Percentiles rank a stretch among this genome's conserved stretches.
These are phyloP conservation scores for Alosa sapidissima DNA, from an alignment of 2,797 vertebrate species.

Conservation along the genomic window DNA sequence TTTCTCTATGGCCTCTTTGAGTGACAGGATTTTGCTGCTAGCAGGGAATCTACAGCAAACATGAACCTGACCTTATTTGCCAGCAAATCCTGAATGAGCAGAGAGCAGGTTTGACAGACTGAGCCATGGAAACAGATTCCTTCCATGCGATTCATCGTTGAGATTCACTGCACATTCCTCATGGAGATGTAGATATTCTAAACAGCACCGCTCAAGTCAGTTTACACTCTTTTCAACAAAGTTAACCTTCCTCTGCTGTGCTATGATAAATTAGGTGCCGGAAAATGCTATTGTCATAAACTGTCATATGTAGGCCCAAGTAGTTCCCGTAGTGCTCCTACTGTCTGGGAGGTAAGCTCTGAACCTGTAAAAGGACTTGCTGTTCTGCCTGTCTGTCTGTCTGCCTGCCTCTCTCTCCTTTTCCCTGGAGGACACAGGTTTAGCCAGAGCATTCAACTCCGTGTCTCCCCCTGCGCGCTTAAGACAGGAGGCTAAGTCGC, in stretches of 20 bases:
- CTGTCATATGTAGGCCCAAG: conserved; percentile 16
- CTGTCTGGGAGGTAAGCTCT: background rate
- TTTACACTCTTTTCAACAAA: background rate
- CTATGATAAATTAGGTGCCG: background rate
- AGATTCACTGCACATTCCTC: background rate
- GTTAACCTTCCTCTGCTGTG: background rate
- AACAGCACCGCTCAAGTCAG: conserved; percentile 26
- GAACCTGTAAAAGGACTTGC: conserved; percentile 32
- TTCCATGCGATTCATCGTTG: background rate
- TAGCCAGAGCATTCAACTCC: conserved; percentile 66
- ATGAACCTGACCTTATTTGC: conserved; percentile 23
- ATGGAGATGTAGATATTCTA: background rate
- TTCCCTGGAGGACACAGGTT: conserved; percentile 70
- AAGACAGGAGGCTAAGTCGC: conserved; percentile 64
- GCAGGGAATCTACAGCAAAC: conserved; percentile 17
- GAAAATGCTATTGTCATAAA: conserved; percentile 24
- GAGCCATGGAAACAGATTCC: background rate
- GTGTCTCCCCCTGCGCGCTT: conserved; percentile 29
- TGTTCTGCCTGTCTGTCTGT: conserved; percentile 10
- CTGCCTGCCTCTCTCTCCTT: conserved; percentile 39
- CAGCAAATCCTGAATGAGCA: background rate
- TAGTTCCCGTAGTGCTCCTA: background rate
- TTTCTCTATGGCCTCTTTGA: conserved; percentile 26
- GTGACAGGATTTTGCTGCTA: conserved; percentile 17
- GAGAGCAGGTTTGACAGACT: conserved; percentile 11